Conservation (phyloP, 1,140 invertebrate genomes). For the Ceratina japonica region DNA sequence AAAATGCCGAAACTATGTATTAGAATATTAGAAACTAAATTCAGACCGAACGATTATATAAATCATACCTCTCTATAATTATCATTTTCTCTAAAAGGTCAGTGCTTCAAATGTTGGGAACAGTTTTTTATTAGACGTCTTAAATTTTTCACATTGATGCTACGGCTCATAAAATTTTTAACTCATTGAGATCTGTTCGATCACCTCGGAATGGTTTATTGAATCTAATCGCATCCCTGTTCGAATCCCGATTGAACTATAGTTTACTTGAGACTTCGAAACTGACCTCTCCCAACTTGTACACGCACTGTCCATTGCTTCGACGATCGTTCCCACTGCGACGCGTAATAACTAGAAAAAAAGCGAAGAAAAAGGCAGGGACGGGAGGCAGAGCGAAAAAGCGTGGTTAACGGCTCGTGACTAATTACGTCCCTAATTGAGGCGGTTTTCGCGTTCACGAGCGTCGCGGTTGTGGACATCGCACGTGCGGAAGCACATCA, state of each 20-base stretch:
- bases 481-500: slow-evolving; percentile 38
- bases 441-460: slow-evolving; percentile 20
- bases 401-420: not conserved
- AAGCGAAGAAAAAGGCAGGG: not conserved
- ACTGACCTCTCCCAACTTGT: not conserved
- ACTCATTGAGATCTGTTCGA: slow-evolving; percentile 40
- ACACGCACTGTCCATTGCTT: not conserved
- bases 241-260: not conserved
- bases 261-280: not conserved
- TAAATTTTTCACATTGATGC: no score
- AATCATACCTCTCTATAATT: no score
- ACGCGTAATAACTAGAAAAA: not conserved
- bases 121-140: no score
- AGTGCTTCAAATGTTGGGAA: no score
- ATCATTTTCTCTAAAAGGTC: no score
- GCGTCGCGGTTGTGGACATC: not conserved
- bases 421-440: slow-evolving; percentile 46
- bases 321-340: not conserved
- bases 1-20: no score
- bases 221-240: not conserved
- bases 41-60: no score
- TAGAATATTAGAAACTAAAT: no score
- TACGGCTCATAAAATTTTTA: no score
- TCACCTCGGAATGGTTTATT: slow-evolving; percentile 18
- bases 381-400: not conserved